Evolutionary conservation across 2,113 vertebrate genomes (phyloP).

Genomic region (Symphodus melops): DNA sequence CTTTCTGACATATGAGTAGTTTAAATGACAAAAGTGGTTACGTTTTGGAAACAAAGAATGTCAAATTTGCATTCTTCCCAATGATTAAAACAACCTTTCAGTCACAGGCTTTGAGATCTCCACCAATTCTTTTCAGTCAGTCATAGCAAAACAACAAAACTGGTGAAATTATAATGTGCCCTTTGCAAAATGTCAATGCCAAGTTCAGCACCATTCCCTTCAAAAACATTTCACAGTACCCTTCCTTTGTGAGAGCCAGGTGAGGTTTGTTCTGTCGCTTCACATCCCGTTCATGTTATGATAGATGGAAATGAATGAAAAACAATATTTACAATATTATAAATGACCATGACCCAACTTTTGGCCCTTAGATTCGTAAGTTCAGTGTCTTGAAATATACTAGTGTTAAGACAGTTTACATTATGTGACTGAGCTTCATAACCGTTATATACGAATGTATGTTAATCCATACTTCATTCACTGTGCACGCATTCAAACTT

Average conservation of each 20-base stretch:
- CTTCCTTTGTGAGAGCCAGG: constrained; percentile 48
- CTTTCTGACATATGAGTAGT: background rate
- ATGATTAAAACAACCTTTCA: constrained; percentile 5
- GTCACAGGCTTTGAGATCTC: background rate
- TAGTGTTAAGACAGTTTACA: background rate
- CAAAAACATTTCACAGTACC: constrained; percentile 7
- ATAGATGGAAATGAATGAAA: constrained; percentile 5
- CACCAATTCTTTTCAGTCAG: background rate
- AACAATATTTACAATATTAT: constrained; percentile 41
- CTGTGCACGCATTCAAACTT: constrained; percentile 7
- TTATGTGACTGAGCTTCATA: constrained; percentile 6
- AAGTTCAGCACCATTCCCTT: constrained; percentile 9
- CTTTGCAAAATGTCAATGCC: background rate
- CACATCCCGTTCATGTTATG: constrained; percentile 14
- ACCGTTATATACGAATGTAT: background rate
- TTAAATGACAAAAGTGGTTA: background rate
- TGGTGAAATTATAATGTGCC: background rate
- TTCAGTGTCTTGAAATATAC: constrained; percentile 40
- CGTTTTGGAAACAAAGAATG: background rate
- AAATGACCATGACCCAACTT: constrained; percentile 2
- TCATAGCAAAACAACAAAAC: background rate
- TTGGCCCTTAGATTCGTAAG: constrained; percentile 40
- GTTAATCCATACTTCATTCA: constrained; percentile 6
- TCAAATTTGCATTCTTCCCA: background rate
- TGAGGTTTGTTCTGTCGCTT: constrained; percentile 63